A percentile compares a stretch with the other conserved stretches of the same genome.
phyloP scores from a whole-genome alignment of 92 coral and sea anemone genomes.

The Epizoanthus stellaris region DNA sequence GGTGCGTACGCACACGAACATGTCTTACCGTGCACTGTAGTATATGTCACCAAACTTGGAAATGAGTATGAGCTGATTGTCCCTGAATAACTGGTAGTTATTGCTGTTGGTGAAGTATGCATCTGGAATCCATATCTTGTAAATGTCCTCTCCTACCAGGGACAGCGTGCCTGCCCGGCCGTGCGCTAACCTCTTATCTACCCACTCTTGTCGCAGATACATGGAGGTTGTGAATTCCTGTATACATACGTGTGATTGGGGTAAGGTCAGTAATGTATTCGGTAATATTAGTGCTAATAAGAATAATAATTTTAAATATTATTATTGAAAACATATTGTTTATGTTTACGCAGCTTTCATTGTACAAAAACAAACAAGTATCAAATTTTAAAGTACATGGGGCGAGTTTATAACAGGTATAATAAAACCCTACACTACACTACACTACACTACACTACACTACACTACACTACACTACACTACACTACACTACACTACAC shows the following conservation, averaged over 20 bases:
- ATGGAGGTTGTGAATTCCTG: constrained; percentile 94
- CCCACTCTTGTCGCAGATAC: constrained; percentile 94
- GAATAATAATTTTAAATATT: neutral
- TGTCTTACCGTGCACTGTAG: constrained; percentile 89
- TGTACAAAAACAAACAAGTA: too few relatives aligned
- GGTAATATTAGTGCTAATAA: neutral
- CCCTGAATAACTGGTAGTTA: constrained; percentile 75
- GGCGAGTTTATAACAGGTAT: too few relatives aligned
- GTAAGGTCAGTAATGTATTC: neutral
- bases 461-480: too few relatives aligned
- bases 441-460: too few relatives aligned
- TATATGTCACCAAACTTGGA: constrained; percentile 88
- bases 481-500: too few relatives aligned
- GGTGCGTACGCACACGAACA: too few relatives aligned
- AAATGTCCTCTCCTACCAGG: constrained; percentile 81
- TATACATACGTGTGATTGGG: neutral
- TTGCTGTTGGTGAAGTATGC: constrained; percentile 91
- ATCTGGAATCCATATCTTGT: constrained; percentile 95
- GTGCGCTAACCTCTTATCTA: constrained; percentile 83
- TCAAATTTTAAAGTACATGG: too few relatives aligned
- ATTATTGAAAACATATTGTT: neutral
- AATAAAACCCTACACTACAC: neutral
- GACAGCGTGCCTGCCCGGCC: constrained; percentile 80
- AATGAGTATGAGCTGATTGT: constrained; percentile 89
- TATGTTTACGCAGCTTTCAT: too few relatives aligned